Percentiles rank a stretch among this genome's conserved stretches.
phyloP scores from a whole-genome alignment of 2,797 vertebrate genomes.

The Bovichtus diacanthus region DNA sequence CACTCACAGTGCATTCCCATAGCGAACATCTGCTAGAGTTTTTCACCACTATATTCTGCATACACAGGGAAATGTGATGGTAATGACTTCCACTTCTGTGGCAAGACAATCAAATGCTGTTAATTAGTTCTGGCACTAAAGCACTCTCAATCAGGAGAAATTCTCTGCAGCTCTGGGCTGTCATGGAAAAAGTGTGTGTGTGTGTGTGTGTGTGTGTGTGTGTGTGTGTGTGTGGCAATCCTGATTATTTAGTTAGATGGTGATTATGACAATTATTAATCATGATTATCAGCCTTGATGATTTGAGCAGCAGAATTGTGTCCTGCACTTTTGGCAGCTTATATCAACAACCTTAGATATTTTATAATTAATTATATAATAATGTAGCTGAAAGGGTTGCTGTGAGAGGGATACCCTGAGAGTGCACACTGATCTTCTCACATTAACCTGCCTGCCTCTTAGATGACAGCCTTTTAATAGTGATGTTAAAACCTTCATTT shows the following conservation, averaged over 20 bases:
- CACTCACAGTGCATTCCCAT: slow-evolving; percentile 21
- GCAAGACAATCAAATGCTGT: slow-evolving; percentile 72
- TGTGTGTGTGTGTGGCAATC: slow-evolving; percentile 10
- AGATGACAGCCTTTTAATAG: slow-evolving; percentile 23
- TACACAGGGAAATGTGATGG: slow-evolving; percentile 49
- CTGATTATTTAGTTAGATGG: slow-evolving; percentile 50
- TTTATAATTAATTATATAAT: slow-evolving; percentile 22
- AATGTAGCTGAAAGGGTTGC: background rate
- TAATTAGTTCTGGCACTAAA: slow-evolving; percentile 74
- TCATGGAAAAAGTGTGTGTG: slow-evolving; percentile 29
- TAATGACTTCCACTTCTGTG: slow-evolving; percentile 75
- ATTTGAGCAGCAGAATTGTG: slow-evolving; percentile 30
- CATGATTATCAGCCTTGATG: slow-evolving; percentile 47
- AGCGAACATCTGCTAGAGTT: slow-evolving; percentile 56
- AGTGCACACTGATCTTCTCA: slow-evolving; percentile 17
- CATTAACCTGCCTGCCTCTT: slow-evolving; percentile 35
- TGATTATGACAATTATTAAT: slow-evolving; percentile 62
- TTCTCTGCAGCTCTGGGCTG: slow-evolving; percentile 57
- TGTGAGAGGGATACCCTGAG: slow-evolving; percentile 6
- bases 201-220: slow-evolving; percentile 8
- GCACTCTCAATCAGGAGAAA: slow-evolving; percentile 69
- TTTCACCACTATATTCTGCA: slow-evolving; percentile 40
- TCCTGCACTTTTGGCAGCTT: slow-evolving; percentile 30
- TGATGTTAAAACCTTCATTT: slow-evolving; percentile 28
- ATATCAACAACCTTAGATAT: slow-evolving; percentile 6